phyloP scores from a whole-genome alignment of 1,140 invertebrate species.

The Drosophila carrolli region DNA sequence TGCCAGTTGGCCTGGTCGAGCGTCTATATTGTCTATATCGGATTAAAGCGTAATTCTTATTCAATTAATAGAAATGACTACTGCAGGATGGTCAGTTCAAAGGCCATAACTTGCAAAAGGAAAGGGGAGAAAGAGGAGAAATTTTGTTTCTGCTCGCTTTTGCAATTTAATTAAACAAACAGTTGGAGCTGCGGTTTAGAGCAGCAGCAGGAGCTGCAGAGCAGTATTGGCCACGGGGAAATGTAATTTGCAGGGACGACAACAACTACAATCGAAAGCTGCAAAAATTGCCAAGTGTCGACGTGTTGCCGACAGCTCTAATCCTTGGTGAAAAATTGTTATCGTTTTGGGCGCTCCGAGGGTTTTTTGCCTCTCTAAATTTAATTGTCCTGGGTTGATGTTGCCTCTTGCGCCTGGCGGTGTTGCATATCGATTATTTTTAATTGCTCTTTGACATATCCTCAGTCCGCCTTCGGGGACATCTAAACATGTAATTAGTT shows the following conservation, averaged over 20 bases:
- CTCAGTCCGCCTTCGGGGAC: slow-evolving; percentile 9
- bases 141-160: slow-evolving; percentile 37
- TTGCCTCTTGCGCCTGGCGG: slow-evolving; percentile 9
- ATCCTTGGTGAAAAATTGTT: slow-evolving; percentile 82
- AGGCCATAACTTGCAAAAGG: slow-evolving; percentile 47
- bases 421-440: slow-evolving; percentile 64
- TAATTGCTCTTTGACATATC: slow-evolving; percentile 62
- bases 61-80: slow-evolving; percentile 75
- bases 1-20: slow-evolving; percentile 36
- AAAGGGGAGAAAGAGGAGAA: background rate
- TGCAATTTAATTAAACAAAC: slow-evolving; percentile 82
- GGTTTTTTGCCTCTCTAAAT: slow-evolving; percentile 51
- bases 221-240: slow-evolving; percentile 60
- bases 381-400: slow-evolving; percentile 62
- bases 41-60: slow-evolving; percentile 67
- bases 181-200: slow-evolving; percentile 64
- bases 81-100: slow-evolving; percentile 27
- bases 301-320: slow-evolving; percentile 76
- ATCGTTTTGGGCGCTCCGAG: slow-evolving; percentile 60
- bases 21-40: slow-evolving; percentile 59
- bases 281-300: slow-evolving; percentile 66
- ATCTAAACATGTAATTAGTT: slow-evolving; percentile 33
- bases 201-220: slow-evolving; percentile 16
- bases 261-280: slow-evolving; percentile 42
- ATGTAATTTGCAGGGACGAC: slow-evolving; percentile 66